Evolutionary conservation across 2,113 vertebrate species (phyloP).

Genomic region (Echinops telfairi): DNA sequence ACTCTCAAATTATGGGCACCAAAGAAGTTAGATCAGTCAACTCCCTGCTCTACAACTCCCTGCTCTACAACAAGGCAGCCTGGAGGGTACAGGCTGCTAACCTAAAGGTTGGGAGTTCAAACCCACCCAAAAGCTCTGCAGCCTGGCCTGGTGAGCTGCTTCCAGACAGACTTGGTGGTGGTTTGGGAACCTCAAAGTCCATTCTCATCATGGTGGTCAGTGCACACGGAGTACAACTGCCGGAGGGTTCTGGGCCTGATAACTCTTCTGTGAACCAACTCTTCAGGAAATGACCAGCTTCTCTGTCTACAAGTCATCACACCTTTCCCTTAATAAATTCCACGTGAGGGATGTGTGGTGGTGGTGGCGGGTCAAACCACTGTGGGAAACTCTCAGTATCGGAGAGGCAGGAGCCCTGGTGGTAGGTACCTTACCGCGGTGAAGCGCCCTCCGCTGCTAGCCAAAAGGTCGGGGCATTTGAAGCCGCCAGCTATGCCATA

Average conservation of each 20-base stretch:
- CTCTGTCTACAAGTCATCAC: background rate
- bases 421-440: no score
- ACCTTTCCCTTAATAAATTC: constrained; percentile 47
- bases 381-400: background rate
- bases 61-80: background rate
- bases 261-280: background rate
- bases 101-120: background rate
- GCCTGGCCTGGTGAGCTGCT: background rate
- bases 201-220: background rate
- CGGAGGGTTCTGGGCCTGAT: background rate
- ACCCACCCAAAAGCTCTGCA: background rate
- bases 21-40: background rate
- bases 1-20: constrained; percentile 23
- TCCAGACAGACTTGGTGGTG: background rate
- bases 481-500: background rate
- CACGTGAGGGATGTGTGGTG: background rate
- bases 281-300: background rate
- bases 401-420: background rate
- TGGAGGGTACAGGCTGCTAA: background rate
- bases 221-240: background rate
- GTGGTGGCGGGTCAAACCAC: background rate
- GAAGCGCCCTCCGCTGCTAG: background rate
- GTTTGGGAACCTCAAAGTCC: background rate
- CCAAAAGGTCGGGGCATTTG: background rate
- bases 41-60: background rate